These are phyloP conservation scores for Trematomus bernacchii DNA, from an alignment of 2,797 vertebrate species.

Conservation along the genomic window DNA sequence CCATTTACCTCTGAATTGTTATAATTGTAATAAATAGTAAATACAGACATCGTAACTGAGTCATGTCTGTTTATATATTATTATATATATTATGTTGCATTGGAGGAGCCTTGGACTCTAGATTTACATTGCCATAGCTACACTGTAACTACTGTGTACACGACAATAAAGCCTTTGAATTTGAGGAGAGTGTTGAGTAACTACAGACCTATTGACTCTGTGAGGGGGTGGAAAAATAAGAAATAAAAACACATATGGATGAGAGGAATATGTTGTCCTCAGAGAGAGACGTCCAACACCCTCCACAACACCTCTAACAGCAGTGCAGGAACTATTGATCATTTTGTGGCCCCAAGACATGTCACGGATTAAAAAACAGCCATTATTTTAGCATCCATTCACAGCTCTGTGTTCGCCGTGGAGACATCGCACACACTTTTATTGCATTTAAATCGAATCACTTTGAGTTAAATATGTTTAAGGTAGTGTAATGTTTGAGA, in stretches of 20 bases:
- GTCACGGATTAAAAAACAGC: conserved; percentile 32
- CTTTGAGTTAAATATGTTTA: background rate
- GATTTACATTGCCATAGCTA: too few relatives aligned
- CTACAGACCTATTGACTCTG: conserved; percentile 52
- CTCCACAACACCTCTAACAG: conserved; percentile 32
- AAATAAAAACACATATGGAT: background rate
- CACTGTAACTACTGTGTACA: too few relatives aligned
- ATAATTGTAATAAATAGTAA: too few relatives aligned
- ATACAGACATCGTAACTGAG: too few relatives aligned
- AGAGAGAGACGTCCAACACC: conserved; percentile 10
- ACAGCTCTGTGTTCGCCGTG: background rate
- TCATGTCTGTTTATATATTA: too few relatives aligned
- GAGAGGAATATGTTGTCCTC: conserved; percentile 7
- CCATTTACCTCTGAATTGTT: too few relatives aligned
- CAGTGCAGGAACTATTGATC: conserved; percentile 43
- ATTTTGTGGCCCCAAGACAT: conserved; percentile 26
- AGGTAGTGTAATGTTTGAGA: background rate
- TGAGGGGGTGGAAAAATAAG: background rate
- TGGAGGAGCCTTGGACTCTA: too few relatives aligned
- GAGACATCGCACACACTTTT: background rate
- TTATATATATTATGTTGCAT: too few relatives aligned
- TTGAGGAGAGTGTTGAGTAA: conserved; percentile 13
- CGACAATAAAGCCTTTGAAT: too few relatives aligned
- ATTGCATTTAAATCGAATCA: background rate
- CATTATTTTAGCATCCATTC: conserved; percentile 42